phyloP scores from a whole-genome alignment of 2,113 vertebrate species.

The Perca fluviatilis region DNA sequence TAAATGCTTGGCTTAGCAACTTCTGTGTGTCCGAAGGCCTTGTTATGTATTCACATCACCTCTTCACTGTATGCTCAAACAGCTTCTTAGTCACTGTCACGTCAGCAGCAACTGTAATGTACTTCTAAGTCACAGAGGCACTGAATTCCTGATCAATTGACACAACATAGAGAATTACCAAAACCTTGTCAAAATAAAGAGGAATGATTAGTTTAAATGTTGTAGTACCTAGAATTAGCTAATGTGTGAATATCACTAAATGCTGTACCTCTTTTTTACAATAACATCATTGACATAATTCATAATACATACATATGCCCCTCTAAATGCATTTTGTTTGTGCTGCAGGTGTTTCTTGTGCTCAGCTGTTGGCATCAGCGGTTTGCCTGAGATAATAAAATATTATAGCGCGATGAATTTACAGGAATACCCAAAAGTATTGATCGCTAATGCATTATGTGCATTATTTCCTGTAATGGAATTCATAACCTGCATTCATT shows the following conservation, averaged over 20 bases:
- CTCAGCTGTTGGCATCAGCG: constrained; percentile 8
- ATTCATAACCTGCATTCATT: background rate
- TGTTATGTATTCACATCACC: constrained; percentile 56
- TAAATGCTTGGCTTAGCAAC: constrained; percentile 61
- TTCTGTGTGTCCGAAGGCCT: constrained; percentile 39
- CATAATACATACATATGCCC: background rate
- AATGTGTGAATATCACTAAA: background rate
- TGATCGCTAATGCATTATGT: background rate
- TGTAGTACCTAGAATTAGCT: background rate
- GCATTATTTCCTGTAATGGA: background rate
- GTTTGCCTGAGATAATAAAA: constrained; percentile 21
- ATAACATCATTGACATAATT: background rate
- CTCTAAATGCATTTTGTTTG: background rate
- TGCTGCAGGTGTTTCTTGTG: background rate
- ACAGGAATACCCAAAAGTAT: background rate
- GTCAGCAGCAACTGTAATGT: constrained; percentile 42
- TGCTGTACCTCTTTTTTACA: background rate
- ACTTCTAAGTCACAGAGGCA: constrained; percentile 2
- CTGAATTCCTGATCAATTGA: constrained; percentile 3
- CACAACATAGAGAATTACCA: background rate
- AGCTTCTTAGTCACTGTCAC: constrained; percentile 24
- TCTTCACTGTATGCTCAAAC: constrained; percentile 4
- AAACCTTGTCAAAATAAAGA: background rate
- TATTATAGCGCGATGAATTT: background rate
- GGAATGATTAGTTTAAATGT: background rate